Percentiles rank a stretch among this genome's conserved stretches.
phyloP scores from a whole-genome alignment of 2,113 vertebrate genomes.

The Percopsis transmontana region DNA sequence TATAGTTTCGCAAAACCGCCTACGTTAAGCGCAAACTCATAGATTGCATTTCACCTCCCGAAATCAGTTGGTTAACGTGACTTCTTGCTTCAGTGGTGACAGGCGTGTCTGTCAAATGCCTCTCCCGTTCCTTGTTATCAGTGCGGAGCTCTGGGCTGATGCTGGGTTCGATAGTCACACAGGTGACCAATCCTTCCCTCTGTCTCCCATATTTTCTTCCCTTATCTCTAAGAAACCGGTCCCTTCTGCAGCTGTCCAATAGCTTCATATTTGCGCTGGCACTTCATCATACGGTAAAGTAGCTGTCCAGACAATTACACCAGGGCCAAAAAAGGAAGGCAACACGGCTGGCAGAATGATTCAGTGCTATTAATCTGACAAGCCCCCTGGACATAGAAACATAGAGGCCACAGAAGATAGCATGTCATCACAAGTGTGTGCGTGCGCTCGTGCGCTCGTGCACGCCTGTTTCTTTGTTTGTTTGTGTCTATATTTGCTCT shows the following conservation, averaged over 20 bases:
- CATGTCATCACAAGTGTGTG: background rate
- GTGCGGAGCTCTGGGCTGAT: slow-evolving; percentile 26
- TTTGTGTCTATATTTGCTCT: background rate
- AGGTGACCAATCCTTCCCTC: slow-evolving; percentile 9
- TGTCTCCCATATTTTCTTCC: slow-evolving; percentile 13
- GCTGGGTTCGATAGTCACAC: slow-evolving; percentile 29
- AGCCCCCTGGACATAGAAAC: slow-evolving; percentile 12
- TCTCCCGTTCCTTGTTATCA: slow-evolving; percentile 28
- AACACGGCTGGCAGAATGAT: slow-evolving; percentile 9
- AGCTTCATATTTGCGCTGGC: slow-evolving; percentile 17
- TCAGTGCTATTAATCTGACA: slow-evolving; percentile 21
- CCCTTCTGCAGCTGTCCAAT: background rate
- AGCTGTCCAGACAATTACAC: slow-evolving; percentile 20
- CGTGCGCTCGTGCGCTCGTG: slow-evolving; percentile 4
- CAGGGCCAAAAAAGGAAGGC: slow-evolving; percentile 8
- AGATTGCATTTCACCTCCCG: slow-evolving; percentile 4
- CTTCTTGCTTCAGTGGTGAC: slow-evolving; percentile 5
- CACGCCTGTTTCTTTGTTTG: no score
- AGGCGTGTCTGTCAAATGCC: slow-evolving; percentile 13
- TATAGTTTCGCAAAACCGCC: no score
- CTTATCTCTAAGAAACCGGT: slow-evolving; percentile 14
- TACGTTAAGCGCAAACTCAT: no score
- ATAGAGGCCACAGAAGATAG: slow-evolving; percentile 13
- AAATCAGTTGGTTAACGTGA: slow-evolving; percentile 2
- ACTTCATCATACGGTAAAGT: slow-evolving; percentile 20